Conservation (phyloP, 2,888 invertebrate genomes). For the Acanthococcus lagerstroemiae region DNA sequence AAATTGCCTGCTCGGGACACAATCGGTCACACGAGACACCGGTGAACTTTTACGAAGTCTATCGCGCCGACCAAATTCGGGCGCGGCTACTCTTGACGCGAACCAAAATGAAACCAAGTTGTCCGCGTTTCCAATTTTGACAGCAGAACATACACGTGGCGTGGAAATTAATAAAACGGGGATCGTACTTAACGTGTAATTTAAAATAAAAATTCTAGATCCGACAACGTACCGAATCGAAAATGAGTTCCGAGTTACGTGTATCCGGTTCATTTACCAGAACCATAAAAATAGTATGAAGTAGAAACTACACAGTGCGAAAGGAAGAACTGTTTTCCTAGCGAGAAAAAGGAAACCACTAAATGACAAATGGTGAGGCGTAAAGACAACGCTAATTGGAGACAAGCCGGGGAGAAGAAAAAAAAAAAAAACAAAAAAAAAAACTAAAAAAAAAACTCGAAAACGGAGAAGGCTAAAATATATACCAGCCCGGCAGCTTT, state of each 20-base stretch:
- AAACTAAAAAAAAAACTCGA: background rate
- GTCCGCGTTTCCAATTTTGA: too few species aligned
- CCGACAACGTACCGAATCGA: background rate
- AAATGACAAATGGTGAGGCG: conserved; percentile 26
- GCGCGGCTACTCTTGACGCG: too few species aligned
- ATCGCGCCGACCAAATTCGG: too few species aligned
- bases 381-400: conserved; percentile 17
- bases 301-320: background rate
- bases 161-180: too few species aligned
- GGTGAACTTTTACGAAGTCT: too few species aligned
- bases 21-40: too few species aligned
- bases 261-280: conserved; percentile 19
- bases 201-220: too few species aligned
- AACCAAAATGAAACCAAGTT: too few species aligned
- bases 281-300: conserved; percentile 9
- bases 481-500: too few species aligned
- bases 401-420: conserved; percentile 14
- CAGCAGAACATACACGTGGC: too few species aligned
- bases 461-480: background rate
- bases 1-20: too few species aligned
- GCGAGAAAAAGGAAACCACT: conserved; percentile 3
- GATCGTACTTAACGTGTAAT: too few species aligned
- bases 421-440: background rate
- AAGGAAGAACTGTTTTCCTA: background rate
- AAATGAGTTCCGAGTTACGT: background rate